A percentile compares a stretch with the other conserved stretches of the same genome.
Evolutionary conservation across 2,113 vertebrate species (phyloP).

Genomic region (Dissostichus mawsoni): DNA sequence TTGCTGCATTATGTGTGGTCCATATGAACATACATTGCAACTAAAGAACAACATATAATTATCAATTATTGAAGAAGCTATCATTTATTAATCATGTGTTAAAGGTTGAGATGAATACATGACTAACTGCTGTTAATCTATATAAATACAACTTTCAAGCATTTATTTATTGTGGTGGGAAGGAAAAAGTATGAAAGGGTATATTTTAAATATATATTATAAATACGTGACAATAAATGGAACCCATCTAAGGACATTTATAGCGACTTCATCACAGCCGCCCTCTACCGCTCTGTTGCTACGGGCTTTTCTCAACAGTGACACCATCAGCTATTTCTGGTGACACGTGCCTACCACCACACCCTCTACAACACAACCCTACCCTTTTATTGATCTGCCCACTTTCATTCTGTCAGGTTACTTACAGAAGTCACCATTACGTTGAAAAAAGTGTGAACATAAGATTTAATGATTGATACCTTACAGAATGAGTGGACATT

Average conservation of each 20-base stretch:
- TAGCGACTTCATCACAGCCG: neutral
- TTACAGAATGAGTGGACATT: neutral
- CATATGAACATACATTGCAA: neutral
- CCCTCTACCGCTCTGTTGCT: neutral
- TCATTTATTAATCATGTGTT: neutral
- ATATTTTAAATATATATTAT: neutral
- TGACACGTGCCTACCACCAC: neutral
- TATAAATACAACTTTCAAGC: neutral
- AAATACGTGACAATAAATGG: neutral
- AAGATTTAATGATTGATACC: neutral
- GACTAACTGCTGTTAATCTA: too few species aligned
- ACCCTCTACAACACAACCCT: neutral
- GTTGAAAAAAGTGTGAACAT: neutral
- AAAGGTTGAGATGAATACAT: neutral
- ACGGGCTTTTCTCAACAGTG: neutral
- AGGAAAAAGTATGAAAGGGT: neutral
- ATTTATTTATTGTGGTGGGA: neutral
- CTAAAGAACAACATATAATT: neutral
- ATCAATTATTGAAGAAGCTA: neutral
- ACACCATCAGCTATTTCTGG: slow-evolving; percentile 13
- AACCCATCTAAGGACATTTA: neutral
- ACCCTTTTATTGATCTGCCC: neutral
- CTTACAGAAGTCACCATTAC: neutral
- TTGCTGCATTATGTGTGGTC: neutral
- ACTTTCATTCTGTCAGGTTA: neutral